Conservation (phyloP, 2,797 vertebrate species). For the Enteromius trimaculatus region DNA sequence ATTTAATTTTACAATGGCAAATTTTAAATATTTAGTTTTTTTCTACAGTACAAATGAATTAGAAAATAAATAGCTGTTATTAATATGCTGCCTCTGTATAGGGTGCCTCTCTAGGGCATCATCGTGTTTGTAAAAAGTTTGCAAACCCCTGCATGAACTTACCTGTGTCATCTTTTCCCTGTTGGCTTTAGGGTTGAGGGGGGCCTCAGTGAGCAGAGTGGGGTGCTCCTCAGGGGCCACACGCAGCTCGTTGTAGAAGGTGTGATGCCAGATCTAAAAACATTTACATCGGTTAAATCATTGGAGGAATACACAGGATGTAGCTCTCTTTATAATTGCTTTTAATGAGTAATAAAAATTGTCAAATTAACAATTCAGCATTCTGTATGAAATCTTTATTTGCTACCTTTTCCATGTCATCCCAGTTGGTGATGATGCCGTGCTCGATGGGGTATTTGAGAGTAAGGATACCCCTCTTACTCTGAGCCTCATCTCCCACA, state of each 20-base stretch:
- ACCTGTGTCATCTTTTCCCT: constrained; percentile 99
- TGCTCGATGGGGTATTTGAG: constrained; percentile 99
- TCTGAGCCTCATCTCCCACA: constrained; percentile 96
- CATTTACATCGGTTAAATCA: neutral
- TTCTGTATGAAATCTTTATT: neutral
- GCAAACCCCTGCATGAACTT: constrained; percentile 1
- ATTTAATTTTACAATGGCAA: neutral
- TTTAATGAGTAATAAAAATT: neutral
- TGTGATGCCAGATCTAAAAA: constrained; percentile 96
- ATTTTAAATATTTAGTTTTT: neutral
- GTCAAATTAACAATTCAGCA: neutral
- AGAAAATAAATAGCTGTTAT: neutral
- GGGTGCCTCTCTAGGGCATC: too few species aligned
- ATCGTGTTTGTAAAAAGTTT: neutral
- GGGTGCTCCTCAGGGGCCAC: constrained; percentile 98
- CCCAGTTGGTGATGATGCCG: constrained; percentile 99
- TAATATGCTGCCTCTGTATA: neutral
- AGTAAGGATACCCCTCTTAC: constrained; percentile 97
- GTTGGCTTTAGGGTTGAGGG: constrained; percentile 98
- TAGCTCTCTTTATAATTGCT: neutral
- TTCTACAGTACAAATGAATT: neutral
- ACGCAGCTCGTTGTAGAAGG: constrained; percentile 97
- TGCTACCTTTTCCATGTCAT: constrained; percentile 97
- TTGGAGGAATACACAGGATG: neutral
- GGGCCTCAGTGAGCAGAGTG: constrained; percentile 96